Percentiles rank a stretch among this genome's conserved stretches.
These are phyloP conservation scores for Chaitophorus viminalis DNA, from an alignment of 2,888 invertebrate genomes.

Conservation along the genomic window DNA sequence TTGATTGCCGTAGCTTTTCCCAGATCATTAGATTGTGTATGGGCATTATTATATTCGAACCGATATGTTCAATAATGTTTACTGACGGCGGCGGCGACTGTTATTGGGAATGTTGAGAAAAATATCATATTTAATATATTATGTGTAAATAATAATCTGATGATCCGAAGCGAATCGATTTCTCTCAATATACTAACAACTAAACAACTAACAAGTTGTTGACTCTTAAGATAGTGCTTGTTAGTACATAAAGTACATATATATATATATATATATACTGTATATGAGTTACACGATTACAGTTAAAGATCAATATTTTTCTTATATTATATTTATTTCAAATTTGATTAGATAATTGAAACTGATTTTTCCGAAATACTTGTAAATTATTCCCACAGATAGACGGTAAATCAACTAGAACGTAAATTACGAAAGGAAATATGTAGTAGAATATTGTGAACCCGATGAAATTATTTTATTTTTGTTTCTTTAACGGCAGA, in stretches of 20 bases:
- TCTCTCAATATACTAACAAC: background rate
- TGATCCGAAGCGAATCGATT: slow-evolving; percentile 60
- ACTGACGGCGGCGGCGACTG: slow-evolving; percentile 2
- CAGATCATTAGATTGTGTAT: slow-evolving; percentile 48
- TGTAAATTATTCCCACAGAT: slow-evolving; percentile 15
- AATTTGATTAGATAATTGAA: slow-evolving; percentile 44
- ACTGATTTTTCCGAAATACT: slow-evolving; percentile 9
- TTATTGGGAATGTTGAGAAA: slow-evolving; percentile 34
- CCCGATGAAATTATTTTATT: slow-evolving; percentile 13
- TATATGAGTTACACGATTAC: slow-evolving; percentile 11
- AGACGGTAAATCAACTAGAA: slow-evolving; percentile 43
- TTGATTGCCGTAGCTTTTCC: slow-evolving; percentile 60
- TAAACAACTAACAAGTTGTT: slow-evolving; percentile 36
- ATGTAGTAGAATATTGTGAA: background rate
- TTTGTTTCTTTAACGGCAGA: background rate
- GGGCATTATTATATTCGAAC: slow-evolving; percentile 33
- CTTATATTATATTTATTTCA: background rate
- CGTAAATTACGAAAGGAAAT: slow-evolving; percentile 19
- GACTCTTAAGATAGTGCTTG: slow-evolving; percentile 9
- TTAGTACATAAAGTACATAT: too few relatives aligned
- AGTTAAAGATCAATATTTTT: slow-evolving; percentile 33
- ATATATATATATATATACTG: too few relatives aligned
- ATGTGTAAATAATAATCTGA: slow-evolving; percentile 46
- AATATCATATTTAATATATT: slow-evolving; percentile 28
- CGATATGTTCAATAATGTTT: slow-evolving; percentile 24